These are phyloP conservation scores for Semnopithecus entellus DNA, from an alignment of 2,113 vertebrate genomes.

Conservation along the genomic window DNA sequence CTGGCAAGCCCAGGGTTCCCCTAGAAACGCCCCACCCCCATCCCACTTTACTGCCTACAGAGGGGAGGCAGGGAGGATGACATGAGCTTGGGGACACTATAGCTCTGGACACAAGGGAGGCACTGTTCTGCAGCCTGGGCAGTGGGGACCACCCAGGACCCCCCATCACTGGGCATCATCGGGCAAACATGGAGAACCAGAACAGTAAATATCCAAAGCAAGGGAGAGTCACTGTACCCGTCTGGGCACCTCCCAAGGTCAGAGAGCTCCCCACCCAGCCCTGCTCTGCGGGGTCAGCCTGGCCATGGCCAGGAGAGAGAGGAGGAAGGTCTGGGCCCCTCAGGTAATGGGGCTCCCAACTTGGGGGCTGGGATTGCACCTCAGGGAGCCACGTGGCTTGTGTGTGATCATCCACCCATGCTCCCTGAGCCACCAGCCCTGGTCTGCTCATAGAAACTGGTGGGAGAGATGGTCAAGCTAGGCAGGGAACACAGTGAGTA, in stretches of 20 bases:
- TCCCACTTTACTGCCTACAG: not conserved
- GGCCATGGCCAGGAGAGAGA: not conserved
- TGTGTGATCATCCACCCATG: rapidly evolving
- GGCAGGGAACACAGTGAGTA: too few relatives aligned
- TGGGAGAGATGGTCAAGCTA: too few relatives aligned
- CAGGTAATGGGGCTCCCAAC: not conserved
- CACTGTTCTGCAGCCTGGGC: not conserved
- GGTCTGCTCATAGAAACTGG: not conserved
- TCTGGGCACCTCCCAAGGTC: not conserved
- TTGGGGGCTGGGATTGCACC: too few relatives aligned
- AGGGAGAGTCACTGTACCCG: not conserved
- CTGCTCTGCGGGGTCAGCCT: not conserved
- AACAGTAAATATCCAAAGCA: not conserved
- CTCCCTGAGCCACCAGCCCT: not conserved
- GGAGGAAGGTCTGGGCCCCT: not conserved
- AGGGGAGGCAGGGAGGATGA: not conserved
- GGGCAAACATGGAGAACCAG: not conserved
- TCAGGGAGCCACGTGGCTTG: not conserved
- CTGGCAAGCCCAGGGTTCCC: not conserved
- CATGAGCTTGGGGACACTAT: not conserved
- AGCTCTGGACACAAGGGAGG: not conserved
- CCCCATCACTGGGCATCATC: not conserved
- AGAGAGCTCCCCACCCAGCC: not conserved
- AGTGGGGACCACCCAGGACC: not conserved
- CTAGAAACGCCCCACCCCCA: not conserved